Conservation (phyloP, 2,113 vertebrate genomes). For the Mellivora capensis region DNA sequence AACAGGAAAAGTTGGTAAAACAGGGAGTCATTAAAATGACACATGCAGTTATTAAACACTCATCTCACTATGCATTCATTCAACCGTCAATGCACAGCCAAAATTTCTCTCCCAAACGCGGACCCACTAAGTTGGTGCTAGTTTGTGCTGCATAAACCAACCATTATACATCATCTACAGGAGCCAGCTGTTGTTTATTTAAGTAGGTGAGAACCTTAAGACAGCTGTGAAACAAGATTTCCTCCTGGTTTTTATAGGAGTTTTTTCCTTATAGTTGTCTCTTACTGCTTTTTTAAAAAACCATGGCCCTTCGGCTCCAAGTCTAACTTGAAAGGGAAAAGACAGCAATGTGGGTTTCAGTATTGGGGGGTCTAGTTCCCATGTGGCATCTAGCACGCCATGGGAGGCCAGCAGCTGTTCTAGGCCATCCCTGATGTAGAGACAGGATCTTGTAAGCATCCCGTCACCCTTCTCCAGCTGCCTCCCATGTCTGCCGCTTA, state of each 20-base stretch:
- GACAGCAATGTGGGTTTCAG: not conserved
- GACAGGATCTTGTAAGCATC: not conserved
- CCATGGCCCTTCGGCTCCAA: not conserved
- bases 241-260: not conserved
- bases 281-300: not conserved
- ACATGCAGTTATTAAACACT: not conserved
- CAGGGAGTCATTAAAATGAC: not conserved
- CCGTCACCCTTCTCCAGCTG: not conserved
- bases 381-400: too few species aligned
- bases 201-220: not conserved
- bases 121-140: not conserved
- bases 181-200: not conserved
- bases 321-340: not conserved
- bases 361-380: not conserved
- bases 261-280: not conserved
- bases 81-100: fast-evolving
- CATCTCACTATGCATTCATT: not conserved
- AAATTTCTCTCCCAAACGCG: not conserved
- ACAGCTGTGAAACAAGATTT: not conserved
- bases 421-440: not conserved
- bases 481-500: not conserved
- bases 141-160: not conserved
- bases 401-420: not conserved
- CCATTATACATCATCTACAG: not conserved
- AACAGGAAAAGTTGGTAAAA: not conserved